phyloP scores from a whole-genome alignment of 2,888 invertebrate species.

The Anaspis maculata region DNA sequence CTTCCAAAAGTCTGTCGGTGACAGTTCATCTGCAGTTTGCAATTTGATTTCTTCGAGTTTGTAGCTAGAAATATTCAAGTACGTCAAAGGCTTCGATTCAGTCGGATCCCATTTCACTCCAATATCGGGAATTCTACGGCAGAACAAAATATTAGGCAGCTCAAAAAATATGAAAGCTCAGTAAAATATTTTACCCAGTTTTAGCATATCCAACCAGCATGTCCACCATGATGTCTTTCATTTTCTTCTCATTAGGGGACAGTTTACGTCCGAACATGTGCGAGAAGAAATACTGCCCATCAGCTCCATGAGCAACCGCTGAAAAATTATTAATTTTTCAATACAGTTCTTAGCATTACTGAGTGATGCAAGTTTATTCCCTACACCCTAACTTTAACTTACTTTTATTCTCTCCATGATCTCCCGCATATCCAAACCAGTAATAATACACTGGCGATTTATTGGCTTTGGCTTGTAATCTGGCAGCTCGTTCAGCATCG shows the following conservation, averaged over 20 bases:
- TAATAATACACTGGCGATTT: constrained; percentile 53
- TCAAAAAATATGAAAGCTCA: neutral
- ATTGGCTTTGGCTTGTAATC: constrained; percentile 46
- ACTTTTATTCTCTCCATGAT: no score
- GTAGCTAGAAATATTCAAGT: constrained; percentile 43
- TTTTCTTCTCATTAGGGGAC: constrained; percentile 4
- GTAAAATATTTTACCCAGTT: constrained; percentile 6
- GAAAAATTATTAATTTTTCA: neutral
- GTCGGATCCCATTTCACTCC: constrained; percentile 44
- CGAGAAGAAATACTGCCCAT: constrained; percentile 9
- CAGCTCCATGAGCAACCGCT: constrained; percentile 11
- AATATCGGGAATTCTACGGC: constrained; percentile 44
- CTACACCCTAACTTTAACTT: no score
- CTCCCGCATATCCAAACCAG: constrained; percentile 35
- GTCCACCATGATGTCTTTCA: constrained; percentile 7
- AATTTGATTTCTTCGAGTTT: constrained; percentile 40
- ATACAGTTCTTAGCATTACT: no score
- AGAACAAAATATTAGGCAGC: constrained; percentile 3
- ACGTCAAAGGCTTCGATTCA: constrained; percentile 41
- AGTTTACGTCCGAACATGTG: constrained; percentile 4
- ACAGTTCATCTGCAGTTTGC: constrained; percentile 44
- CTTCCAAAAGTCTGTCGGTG: constrained; percentile 49
- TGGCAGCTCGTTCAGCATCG: constrained; percentile 48
- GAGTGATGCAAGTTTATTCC: neutral
- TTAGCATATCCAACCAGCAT: constrained; percentile 6